phyloP scores from a whole-genome alignment of 2,113 vertebrate genomes.

The Epinephelus moara region DNA sequence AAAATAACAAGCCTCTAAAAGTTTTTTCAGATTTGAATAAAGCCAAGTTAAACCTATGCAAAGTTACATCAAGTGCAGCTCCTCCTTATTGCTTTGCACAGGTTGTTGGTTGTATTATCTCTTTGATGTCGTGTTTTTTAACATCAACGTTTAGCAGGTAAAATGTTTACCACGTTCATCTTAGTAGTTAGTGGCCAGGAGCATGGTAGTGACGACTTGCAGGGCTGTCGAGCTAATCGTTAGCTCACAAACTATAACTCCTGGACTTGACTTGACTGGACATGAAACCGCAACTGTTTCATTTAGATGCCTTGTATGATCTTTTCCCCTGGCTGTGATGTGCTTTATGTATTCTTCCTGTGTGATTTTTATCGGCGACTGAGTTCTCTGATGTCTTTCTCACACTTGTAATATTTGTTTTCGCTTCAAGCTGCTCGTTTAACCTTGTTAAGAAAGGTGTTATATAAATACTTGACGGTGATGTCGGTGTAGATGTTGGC shows the following conservation, averaged over 20 bases:
- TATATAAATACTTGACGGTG: neutral
- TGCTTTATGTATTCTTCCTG: neutral
- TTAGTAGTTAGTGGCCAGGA: too few species aligned
- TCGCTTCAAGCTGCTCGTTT: neutral
- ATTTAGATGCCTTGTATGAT: too few species aligned
- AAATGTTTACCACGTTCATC: too few species aligned
- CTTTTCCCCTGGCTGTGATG: neutral
- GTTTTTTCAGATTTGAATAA: neutral
- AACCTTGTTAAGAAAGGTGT: conserved; percentile 1
- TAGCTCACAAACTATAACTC: too few species aligned
- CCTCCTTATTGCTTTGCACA: too few species aligned
- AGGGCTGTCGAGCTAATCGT: too few species aligned
- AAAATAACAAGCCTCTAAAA: neutral
- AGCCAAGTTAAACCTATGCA: neutral
- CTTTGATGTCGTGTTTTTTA: too few species aligned
- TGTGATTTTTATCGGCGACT: neutral
- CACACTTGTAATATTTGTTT: neutral
- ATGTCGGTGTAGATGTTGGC: neutral
- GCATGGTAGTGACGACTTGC: too few species aligned
- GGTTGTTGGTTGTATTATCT: too few species aligned
- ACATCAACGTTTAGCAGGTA: too few species aligned
- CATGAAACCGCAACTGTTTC: too few species aligned
- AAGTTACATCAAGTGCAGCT: too few species aligned
- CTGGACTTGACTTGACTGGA: neutral
- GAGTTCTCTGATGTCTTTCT: neutral